These are phyloP conservation scores for Drosophila lacertosa DNA, from an alignment of 1,140 invertebrate species.

Conservation along the genomic window DNA sequence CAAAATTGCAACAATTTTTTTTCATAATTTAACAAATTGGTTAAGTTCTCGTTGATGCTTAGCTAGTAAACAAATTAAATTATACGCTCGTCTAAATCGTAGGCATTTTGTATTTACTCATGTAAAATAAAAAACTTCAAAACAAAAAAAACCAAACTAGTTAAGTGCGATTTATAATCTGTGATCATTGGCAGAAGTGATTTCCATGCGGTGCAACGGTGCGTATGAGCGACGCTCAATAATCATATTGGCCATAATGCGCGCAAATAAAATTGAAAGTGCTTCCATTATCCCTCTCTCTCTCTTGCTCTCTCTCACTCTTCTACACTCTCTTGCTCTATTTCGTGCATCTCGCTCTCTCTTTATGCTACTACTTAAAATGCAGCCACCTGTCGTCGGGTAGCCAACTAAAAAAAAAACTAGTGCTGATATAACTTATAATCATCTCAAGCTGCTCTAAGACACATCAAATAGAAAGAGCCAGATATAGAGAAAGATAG, in stretches of 20 bases:
- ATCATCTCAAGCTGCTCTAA: constrained; percentile 60
- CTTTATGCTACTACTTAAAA: constrained; percentile 1
- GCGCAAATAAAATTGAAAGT: constrained; percentile 78
- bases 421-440: constrained; percentile 62
- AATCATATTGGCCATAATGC: constrained; percentile 66
- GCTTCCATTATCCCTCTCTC: constrained; percentile 20
- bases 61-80: constrained; percentile 76
- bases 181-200: neutral
- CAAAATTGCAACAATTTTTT: constrained; percentile 26
- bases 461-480: constrained; percentile 61
- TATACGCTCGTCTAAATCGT: constrained; percentile 67
- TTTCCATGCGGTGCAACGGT: constrained; percentile 53
- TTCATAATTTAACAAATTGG: constrained; percentile 39
- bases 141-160: constrained; percentile 38
- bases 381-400: constrained; percentile 69
- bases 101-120: constrained; percentile 65
- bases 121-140: constrained; percentile 51
- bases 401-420: constrained; percentile 55
- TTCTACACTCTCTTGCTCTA: constrained; percentile 2
- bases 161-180: constrained; percentile 1
- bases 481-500: neutral
- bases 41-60: constrained; percentile 61
- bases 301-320: neutral
- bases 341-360: neutral
- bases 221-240: constrained; percentile 72